Conservation (phyloP, 2,113 vertebrate genomes). For the Crypturellus undulatus region DNA sequence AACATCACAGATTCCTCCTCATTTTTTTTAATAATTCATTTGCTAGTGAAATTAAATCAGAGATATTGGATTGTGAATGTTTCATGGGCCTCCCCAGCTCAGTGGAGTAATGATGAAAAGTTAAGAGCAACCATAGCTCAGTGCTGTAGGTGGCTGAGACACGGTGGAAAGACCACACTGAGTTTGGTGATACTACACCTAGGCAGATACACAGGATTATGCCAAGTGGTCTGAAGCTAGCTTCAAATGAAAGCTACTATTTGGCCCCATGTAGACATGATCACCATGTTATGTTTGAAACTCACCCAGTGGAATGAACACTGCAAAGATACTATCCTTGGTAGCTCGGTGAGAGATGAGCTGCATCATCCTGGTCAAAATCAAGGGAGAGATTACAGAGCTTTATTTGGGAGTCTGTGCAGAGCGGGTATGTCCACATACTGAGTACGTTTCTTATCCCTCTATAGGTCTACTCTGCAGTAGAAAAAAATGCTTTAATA, state of each 20-base stretch:
- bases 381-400: neutral
- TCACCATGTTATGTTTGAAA: neutral
- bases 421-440: neutral
- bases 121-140: rapidly evolving
- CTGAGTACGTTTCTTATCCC: neutral
- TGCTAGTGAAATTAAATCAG: neutral
- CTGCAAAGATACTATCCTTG: neutral
- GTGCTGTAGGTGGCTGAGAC: neutral
- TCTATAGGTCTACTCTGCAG: neutral
- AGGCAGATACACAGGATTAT: neutral
- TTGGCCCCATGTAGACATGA: rapidly evolving
- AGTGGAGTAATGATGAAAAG: neutral
- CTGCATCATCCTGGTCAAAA: neutral
- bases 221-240: neutral
- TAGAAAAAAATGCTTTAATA: neutral
- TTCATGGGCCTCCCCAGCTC: neutral
- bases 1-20: neutral
- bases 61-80: neutral
- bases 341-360: neutral
- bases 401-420: neutral
- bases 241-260: neutral
- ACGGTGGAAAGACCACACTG: neutral
- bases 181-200: rapidly evolving
- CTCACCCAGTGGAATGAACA: neutral
- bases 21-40: neutral